Conservation (phyloP, 2,797 vertebrate species). For the Anableps anableps region DNA sequence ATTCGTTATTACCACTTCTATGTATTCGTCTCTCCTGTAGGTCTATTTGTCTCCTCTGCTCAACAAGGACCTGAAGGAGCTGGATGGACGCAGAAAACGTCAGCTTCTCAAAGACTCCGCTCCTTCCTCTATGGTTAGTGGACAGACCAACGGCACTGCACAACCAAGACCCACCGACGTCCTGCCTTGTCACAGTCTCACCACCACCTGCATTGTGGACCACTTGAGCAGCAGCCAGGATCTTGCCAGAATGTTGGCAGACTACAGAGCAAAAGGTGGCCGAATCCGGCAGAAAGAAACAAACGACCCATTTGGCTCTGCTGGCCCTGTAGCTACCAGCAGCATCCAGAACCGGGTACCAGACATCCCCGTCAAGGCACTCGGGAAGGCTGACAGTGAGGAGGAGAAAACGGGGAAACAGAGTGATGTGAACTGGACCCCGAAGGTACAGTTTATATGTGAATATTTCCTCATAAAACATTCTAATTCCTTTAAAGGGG, state of each 20-base stretch:
- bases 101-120: slow-evolving; percentile 90
- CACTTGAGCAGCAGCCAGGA: slow-evolving; percentile 86
- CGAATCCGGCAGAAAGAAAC: slow-evolving; percentile 86
- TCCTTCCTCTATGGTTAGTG: slow-evolving; percentile 62
- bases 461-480: background rate
- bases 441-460: slow-evolving; percentile 83
- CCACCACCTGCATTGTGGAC: slow-evolving; percentile 89
- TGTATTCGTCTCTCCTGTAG: slow-evolving; percentile 45
- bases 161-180: slow-evolving; percentile 80
- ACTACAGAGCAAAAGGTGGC: slow-evolving; percentile 94
- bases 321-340: background rate
- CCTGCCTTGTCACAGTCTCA: slow-evolving; percentile 89
- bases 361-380: slow-evolving; percentile 76
- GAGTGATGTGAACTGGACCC: slow-evolving; percentile 84
- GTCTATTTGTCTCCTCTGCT: slow-evolving; percentile 94
- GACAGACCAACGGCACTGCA: slow-evolving; percentile 80
- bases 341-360: slow-evolving; percentile 36
- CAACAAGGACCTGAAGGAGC: slow-evolving; percentile 92
- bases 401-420: slow-evolving; percentile 85
- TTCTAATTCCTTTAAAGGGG: background rate
- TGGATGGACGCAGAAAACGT: slow-evolving; percentile 91
- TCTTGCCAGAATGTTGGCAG: slow-evolving; percentile 92
- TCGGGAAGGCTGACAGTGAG: slow-evolving; percentile 84
- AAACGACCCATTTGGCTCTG: slow-evolving; percentile 82
- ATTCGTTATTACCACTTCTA: background rate